Conservation (phyloP, 1,140 invertebrate genomes). For the Drosophila baimaii region DNA sequence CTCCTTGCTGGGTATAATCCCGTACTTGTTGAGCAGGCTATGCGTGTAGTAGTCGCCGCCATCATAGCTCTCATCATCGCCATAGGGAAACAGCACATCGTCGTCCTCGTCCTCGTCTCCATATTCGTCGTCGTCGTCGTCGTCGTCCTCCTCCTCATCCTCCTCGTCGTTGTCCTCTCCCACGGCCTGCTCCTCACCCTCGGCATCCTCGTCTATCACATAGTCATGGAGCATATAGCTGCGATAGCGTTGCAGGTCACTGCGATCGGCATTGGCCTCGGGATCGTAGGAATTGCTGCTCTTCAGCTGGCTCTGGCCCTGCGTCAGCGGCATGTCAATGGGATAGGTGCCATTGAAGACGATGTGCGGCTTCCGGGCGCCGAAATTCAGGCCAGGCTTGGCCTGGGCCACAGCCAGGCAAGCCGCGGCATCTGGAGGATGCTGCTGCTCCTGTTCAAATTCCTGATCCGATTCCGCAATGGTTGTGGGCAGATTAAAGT, state of each 20-base stretch:
- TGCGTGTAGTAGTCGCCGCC: slow-evolving; percentile 40
- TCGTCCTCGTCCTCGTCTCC: slow-evolving; percentile 55
- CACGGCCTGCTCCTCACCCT: slow-evolving; percentile 66
- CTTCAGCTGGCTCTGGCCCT: slow-evolving; percentile 14
- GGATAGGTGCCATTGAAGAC: slow-evolving; percentile 93
- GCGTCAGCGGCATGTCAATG: slow-evolving; percentile 87
- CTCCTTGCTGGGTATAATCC: slow-evolving; percentile 39
- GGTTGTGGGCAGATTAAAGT: slow-evolving; percentile 71
- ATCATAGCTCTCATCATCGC: slow-evolving; percentile 46
- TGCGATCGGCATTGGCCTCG: slow-evolving; percentile 73
- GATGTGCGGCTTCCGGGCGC: slow-evolving; percentile 62
- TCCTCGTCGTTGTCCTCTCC: slow-evolving; percentile 51
- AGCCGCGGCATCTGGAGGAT: too few relatives aligned
- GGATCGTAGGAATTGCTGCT: slow-evolving; percentile 71
- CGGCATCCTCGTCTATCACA: slow-evolving; percentile 71
- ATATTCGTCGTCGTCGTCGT: slow-evolving; percentile 48
- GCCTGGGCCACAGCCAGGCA: slow-evolving; percentile 34
- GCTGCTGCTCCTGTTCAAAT: slow-evolving; percentile 42
- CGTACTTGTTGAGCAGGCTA: slow-evolving; percentile 55
- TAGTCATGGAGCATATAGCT: slow-evolving; percentile 65
- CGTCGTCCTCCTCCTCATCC: slow-evolving; percentile 38
- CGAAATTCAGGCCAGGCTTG: slow-evolving; percentile 5
- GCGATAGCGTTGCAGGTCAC: slow-evolving; percentile 72
- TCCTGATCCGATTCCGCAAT: slow-evolving; percentile 68
- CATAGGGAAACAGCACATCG: slow-evolving; percentile 43